These are phyloP conservation scores for Chitala chitala DNA, from an alignment of 2,113 vertebrate species.

Conservation along the genomic window DNA sequence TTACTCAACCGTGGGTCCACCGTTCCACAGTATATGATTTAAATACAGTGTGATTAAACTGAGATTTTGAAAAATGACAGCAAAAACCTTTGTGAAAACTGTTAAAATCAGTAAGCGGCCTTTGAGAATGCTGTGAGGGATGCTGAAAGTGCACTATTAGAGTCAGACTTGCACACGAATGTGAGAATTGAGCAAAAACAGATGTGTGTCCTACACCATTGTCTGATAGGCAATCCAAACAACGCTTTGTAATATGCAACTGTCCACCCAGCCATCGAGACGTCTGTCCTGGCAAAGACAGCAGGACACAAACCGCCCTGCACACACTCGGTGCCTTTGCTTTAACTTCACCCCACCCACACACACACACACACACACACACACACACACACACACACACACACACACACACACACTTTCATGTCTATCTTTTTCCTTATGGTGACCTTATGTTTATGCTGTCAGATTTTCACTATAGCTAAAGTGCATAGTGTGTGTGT, in stretches of 20 bases:
- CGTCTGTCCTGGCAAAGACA: constrained; percentile 34
- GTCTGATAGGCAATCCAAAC: constrained; percentile 40
- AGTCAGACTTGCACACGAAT: background rate
- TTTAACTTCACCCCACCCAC: too few species aligned
- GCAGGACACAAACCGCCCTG: background rate
- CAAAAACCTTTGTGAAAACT: too few species aligned
- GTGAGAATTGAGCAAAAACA: constrained; percentile 41
- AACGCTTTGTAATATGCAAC: constrained; percentile 36
- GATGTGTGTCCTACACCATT: constrained; percentile 37
- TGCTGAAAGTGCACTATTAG: background rate
- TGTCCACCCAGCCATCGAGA: constrained; percentile 28
- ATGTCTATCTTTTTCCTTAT: too few species aligned
- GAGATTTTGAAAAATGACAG: too few species aligned
- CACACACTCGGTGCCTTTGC: background rate
- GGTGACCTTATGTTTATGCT: too few species aligned
- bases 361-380: too few species aligned
- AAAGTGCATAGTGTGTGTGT: background rate
- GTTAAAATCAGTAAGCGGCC: background rate
- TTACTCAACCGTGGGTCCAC: too few species aligned
- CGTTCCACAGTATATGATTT: too few species aligned
- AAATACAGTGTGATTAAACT: too few species aligned
- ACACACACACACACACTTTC: too few species aligned
- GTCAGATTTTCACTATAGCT: background rate
- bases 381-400: too few species aligned
- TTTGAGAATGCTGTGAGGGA: background rate